These are phyloP conservation scores for Macaca nemestrina DNA, from an alignment of 2,113 vertebrate species.

Conservation along the genomic window DNA sequence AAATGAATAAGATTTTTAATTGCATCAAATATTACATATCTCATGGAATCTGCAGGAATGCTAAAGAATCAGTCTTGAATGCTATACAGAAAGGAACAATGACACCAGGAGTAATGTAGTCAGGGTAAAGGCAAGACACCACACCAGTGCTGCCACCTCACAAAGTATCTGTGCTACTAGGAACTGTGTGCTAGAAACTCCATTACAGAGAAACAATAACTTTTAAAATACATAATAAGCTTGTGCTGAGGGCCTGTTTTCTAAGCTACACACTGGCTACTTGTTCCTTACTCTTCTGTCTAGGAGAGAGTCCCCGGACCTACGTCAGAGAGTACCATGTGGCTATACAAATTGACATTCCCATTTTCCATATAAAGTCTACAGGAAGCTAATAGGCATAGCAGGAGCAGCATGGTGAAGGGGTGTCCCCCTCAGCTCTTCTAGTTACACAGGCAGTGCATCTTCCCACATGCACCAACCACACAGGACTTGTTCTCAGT, in stretches of 20 bases:
- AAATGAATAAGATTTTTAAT: neutral
- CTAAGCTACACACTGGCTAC: neutral
- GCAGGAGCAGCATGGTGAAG: neutral
- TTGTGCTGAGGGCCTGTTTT: too few species aligned
- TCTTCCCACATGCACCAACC: too few species aligned
- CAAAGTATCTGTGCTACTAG: neutral
- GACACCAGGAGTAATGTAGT: neutral
- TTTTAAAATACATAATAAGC: neutral
- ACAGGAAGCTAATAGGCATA: neutral
- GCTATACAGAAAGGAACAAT: neutral
- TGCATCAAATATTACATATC: neutral
- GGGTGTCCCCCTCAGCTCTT: neutral
- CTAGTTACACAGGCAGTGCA: neutral
- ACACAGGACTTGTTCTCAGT: neutral
- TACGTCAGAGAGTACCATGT: neutral
- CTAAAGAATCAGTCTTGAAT: neutral
- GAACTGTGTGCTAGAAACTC: neutral
- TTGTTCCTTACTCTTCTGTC: neutral
- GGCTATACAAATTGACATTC: neutral
- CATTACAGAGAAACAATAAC: neutral
- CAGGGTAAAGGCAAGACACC: neutral
- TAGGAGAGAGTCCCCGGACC: neutral
- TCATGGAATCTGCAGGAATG: neutral
- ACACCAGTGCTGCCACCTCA: fast-evolving
- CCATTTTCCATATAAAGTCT: neutral